Base-by-base conservation (phyloP, 2,797 vertebrate genomes). In the Chrosomus eos region DNA sequence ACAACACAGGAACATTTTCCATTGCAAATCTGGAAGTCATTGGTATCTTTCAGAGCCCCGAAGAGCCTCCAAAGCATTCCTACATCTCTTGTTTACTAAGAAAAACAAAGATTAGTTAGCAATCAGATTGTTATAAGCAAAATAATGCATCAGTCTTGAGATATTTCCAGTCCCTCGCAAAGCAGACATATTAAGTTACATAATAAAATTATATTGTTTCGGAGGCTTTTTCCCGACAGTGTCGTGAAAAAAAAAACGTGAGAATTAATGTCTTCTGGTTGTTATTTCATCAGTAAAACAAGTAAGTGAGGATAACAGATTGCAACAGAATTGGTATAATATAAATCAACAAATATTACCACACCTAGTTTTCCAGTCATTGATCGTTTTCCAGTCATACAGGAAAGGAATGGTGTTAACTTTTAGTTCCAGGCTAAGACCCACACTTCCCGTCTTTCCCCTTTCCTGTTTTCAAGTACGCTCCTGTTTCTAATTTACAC, bases 21-120 rank as follows among this genome's bases (percentile, higher is more conserved):
- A 84, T 79, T 78, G 82, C 82, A 84, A 84, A 84, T 84, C 82
- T 84, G 82, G 74, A 84, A 79, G 67, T 71, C 64, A 79, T 84
- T 84, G 64, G 28, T 45, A 77, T 83, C 21, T 76, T 83, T 72
- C 51, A 43, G 55, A 62, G 26, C 21, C 40, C 38, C 1, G 19
- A 83, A 76, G 62, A 67, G 73, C 33, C 82, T 67, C 45, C 36
- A 68, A 67, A 58, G 26, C 62, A 78, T 26, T 62, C 26, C 51
- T 55, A 83, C 55, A 67, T 83, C 31, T 73, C 76, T 53, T 80
- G 55, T 84, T 64, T 81, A 79, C 51, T 71, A 75, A 84, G 66
- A 79, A 72, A 81, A 84, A 86, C 73, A 83, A 86, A 84, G 84
- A 76, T 84, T 87, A 82, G 68, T 43, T 72, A 75, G 79, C 64